Conservation (phyloP, 2,888 invertebrate species). For the Nipponacmea schrenckii region DNA sequence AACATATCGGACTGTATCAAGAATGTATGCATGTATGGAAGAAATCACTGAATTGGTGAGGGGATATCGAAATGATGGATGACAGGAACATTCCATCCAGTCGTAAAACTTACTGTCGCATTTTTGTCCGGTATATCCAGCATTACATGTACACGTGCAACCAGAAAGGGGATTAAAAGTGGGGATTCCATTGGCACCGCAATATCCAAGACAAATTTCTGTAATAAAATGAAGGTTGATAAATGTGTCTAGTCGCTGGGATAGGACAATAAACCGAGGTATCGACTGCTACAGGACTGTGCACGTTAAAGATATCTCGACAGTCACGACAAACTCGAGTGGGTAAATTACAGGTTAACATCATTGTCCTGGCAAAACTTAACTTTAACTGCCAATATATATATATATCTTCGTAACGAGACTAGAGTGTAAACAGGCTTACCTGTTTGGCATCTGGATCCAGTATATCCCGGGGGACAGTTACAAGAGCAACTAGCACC, state of each 20-base stretch:
- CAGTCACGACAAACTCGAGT: too few relatives aligned
- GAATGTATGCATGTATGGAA: too few relatives aligned
- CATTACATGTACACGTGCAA: constrained; percentile 5
- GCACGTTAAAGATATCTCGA: too few relatives aligned
- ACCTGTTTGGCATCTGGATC: constrained; percentile 3
- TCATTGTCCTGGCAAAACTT: background rate
- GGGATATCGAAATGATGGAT: background rate
- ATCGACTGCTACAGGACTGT: too few relatives aligned
- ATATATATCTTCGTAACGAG: too few relatives aligned
- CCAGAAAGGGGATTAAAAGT: background rate
- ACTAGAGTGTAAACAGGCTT: background rate
- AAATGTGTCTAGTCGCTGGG: too few relatives aligned
- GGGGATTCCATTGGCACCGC: background rate
- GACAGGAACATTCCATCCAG: background rate
- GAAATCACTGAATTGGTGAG: background rate
- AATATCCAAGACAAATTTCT: too few relatives aligned
- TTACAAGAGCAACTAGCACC: background rate
- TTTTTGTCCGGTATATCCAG: background rate
- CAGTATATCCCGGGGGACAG: constrained; percentile 6
- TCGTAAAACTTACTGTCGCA: background rate
- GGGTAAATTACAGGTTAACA: too few relatives aligned
- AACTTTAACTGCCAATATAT: too few relatives aligned
- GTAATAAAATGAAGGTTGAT: too few relatives aligned
- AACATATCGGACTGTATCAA: too few relatives aligned
- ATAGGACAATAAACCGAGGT: too few relatives aligned